Evolutionary conservation across 2,888 invertebrate species (phyloP).

Genomic region (Ormyrus nitidulus): DNA sequence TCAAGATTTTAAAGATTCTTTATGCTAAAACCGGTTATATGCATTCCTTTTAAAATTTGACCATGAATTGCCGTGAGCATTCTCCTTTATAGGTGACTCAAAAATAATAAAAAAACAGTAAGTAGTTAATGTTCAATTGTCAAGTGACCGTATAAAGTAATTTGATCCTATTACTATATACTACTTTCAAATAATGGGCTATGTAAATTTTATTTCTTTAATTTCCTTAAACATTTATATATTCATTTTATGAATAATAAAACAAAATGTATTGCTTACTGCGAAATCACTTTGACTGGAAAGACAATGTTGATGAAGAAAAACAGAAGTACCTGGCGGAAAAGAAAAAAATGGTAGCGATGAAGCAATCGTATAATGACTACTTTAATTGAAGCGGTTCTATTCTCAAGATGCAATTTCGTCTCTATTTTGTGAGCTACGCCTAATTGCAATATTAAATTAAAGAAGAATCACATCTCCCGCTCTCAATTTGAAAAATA

Average conservation of each 20-base stretch:
- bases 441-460: too few relatives aligned
- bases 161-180: background rate
- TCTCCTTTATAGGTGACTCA: background rate
- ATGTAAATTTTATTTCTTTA: background rate
- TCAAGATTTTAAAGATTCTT: too few relatives aligned
- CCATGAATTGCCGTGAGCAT: background rate
- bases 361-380: background rate
- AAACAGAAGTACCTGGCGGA: slow-evolving; percentile 15
- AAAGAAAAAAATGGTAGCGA: background rate
- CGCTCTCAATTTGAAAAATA: too few relatives aligned
- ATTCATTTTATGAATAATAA: background rate
- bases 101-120: background rate
- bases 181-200: background rate
- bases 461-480: too few relatives aligned
- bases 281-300: slow-evolving; percentile 11
- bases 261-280: slow-evolving; percentile 20
- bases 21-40: too few relatives aligned
- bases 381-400: background rate
- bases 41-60: too few relatives aligned
- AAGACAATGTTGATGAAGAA: slow-evolving; percentile 6
- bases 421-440: too few relatives aligned
- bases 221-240: background rate
- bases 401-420: too few relatives aligned
- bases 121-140: background rate
- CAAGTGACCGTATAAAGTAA: too few relatives aligned